Evolutionary conservation across 2,888 invertebrate genomes (phyloP), one percentile per base, ranked within the genome.

Genomic region (Lasius fuliginosus): DNA sequence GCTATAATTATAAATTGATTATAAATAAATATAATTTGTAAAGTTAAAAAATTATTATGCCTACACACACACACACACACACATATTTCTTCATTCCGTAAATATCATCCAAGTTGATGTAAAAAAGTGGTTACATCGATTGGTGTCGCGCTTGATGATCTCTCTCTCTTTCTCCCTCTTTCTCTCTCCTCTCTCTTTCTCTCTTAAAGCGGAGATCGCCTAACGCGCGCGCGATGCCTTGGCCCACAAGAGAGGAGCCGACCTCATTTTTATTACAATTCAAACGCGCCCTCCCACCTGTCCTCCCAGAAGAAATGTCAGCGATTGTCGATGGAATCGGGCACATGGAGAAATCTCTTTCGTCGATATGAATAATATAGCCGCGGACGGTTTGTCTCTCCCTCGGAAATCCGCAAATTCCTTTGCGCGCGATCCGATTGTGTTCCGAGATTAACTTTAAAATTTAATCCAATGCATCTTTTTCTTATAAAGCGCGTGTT

Each of bases 221-320:
- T 90, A 90, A 81, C 90, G 83, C 86, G 86, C 68, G 81, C 62
- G 86, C 87, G 84, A 87, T 88, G 85, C 90, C 90, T 90, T 88
- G 91, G 90, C 91, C 91, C 88, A 87, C 87, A 89, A 90, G 82
- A 86, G 90, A 49, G 86, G 71, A 71, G 86, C 83, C 87, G 90
- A 91, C 90, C 91, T 86, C 91, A 85, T 90, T 90, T 90, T 90
- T 91, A 91, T 91, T 84, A 91, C 90, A 87, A 87, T 82, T 89
- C 89, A 90, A 89, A 85, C 84, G 83, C 83, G 88, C 82, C 86
- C 83, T 86, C 86, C 74, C 56, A 67, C 83, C 71, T 68, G 74
- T 53, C 33, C 69, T 42, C 73, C 58, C 67, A 71, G 82, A 74
- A 81, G 76, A 82, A 89, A 82, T 86, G 89, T 87, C 89, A 87